Conservation (phyloP, 1,140 invertebrate genomes). For the Trachymyrmex cornetzi region DNA sequence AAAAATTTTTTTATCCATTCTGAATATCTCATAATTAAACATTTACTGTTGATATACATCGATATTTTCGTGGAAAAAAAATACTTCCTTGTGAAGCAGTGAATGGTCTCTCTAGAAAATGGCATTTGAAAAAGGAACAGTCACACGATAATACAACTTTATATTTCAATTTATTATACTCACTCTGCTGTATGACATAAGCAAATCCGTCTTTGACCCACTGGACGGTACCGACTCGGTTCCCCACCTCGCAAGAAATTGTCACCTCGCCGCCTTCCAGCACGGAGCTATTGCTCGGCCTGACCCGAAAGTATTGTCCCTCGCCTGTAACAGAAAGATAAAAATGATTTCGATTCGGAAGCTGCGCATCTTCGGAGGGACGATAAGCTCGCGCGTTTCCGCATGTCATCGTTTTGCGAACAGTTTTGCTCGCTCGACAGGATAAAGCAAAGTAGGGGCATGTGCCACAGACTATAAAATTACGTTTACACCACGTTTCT, state of each 20-base stretch:
- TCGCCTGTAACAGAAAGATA: slow-evolving; percentile 80
- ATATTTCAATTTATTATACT: slow-evolving; percentile 68
- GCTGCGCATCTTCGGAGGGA: background rate
- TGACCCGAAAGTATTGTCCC: slow-evolving; percentile 93
- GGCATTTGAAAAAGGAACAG: background rate
- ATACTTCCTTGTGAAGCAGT: background rate
- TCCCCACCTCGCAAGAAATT: slow-evolving; percentile 94
- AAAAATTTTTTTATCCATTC: background rate
- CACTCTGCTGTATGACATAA: slow-evolving; percentile 89
- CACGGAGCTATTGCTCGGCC: slow-evolving; percentile 92
- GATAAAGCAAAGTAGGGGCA: background rate
- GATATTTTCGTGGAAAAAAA: background rate
- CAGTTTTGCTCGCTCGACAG: slow-evolving; percentile 12
- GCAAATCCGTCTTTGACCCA: slow-evolving; percentile 98
- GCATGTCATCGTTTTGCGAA: background rate
- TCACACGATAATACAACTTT: slow-evolving; percentile 11
- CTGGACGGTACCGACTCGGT: slow-evolving; percentile 94
- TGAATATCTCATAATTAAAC: background rate
- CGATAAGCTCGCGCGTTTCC: slow-evolving; percentile 31
- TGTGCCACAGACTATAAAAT: slow-evolving; percentile 37
- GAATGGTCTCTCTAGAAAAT: background rate
- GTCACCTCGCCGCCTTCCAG: slow-evolving; percentile 94
- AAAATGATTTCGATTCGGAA: slow-evolving; percentile 40
- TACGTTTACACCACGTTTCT: slow-evolving; percentile 7
- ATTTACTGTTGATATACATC: background rate